Evolutionary conservation across 2,797 vertebrate species (phyloP), one percentile per base, ranked within the genome.

Genomic region (Pogonophryne albipinna): DNA sequence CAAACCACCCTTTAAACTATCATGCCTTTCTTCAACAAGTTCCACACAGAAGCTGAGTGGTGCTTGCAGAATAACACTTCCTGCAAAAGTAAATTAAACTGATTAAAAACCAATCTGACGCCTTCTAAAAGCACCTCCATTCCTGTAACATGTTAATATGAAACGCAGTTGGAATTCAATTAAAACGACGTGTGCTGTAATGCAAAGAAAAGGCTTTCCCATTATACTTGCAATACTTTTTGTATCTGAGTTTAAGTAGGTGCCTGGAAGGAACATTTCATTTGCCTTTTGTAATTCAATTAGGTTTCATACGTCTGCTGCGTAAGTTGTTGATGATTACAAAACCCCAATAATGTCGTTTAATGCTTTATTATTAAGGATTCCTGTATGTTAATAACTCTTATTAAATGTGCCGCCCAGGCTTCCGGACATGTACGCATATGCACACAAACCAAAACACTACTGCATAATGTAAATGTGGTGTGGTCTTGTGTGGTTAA

Each of bases 281-380:
- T 94, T 93, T 83, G 52, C 82, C 79, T 81, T 67, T 73, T 77
- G 79, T 90, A 93, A 94, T 93, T 93, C 84, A 85, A 78, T 93
- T 85, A 90, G 71, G 68, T 83, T 93, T 87, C 74, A 71, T 60
- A 89, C 84, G 85, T 84, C 53, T 68, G 82, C 67, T 55, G 85
- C 45, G 72, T 78, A 88, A 83, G 76, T 82, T 87, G 79, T 88
- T 92, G 85, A 90, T 91, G 85, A 90, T 90, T 89, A 80, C 89
- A 89, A 79, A 82, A 74, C 57, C 86, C 71, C 80, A 80, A 87
- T 88, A 52, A 59, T 64, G 73, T 74, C 67, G 66, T 52, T 77
- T 89, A 61, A 79, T 90, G 87, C 45, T 80, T 86, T 82, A 74
- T 87, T 74, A 88, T 76, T 69, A 87, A 82, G 79, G 75, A 84